These are phyloP conservation scores for Lontra canadensis DNA, from an alignment of 2,113 vertebrate species.

Conservation along the genomic window DNA sequence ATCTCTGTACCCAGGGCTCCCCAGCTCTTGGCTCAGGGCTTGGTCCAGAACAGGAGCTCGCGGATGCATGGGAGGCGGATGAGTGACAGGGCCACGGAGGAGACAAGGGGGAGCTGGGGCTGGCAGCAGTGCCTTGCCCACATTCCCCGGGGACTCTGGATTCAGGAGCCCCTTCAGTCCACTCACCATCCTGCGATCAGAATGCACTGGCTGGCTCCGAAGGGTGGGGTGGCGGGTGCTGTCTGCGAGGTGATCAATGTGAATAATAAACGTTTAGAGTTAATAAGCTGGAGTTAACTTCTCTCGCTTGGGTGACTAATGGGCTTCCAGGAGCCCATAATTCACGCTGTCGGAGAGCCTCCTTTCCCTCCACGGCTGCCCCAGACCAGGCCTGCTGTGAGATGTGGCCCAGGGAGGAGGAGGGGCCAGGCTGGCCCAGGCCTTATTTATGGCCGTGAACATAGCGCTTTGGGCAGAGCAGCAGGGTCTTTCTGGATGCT, in stretches of 20 bases:
- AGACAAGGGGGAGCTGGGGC: not conserved
- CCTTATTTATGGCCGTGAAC: slow-evolving; percentile 51
- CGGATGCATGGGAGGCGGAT: not conserved
- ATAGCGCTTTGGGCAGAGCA: not conserved
- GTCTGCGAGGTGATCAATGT: slow-evolving; percentile 56
- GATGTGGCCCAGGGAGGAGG: not conserved
- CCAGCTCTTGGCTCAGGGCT: not conserved
- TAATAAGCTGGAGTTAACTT: slow-evolving; percentile 75
- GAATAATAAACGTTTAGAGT: slow-evolving; percentile 77
- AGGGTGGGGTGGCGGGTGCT: not conserved
- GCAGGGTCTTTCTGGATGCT: not conserved
- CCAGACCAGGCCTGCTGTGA: slow-evolving; percentile 27
- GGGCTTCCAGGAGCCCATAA: slow-evolving; percentile 66
- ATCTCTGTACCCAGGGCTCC: not conserved
- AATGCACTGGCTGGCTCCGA: not conserved
- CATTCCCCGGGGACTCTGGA: not conserved
- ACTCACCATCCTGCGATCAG: not conserved
- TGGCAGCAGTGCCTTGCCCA: not conserved
- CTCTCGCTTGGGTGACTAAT: slow-evolving; percentile 56
- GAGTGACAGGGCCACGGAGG: not conserved
- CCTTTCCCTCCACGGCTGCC: not conserved
- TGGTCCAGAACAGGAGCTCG: not conserved
- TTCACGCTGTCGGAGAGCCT: slow-evolving; percentile 1
- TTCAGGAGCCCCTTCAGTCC: not conserved
- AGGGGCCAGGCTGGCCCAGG: not conserved